These are phyloP conservation scores for Xenops minutus DNA, from an alignment of 2,797 vertebrate genomes.

Conservation along the genomic window DNA sequence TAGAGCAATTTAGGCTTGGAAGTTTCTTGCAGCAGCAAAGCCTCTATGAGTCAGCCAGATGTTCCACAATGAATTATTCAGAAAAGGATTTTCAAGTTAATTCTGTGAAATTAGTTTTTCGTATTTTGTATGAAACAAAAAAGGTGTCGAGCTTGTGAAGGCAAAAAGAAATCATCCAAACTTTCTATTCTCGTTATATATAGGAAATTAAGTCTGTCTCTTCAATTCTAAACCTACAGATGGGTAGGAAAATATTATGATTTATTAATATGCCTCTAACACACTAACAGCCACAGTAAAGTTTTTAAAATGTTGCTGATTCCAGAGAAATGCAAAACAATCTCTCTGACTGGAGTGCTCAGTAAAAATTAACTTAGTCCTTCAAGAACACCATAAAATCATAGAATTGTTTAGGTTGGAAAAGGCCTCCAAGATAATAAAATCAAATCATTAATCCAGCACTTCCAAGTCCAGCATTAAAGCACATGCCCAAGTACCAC, in stretches of 20 bases:
- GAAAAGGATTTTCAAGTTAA: constrained; percentile 54
- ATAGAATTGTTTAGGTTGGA: neutral
- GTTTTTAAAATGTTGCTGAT: neutral
- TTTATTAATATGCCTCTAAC: neutral
- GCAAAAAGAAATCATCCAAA: neutral
- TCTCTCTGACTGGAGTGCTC: neutral
- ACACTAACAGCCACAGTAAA: neutral
- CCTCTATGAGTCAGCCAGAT: constrained; percentile 61
- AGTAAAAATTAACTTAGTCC: neutral
- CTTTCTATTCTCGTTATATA: neutral
- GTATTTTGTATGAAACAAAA: constrained; percentile 32
- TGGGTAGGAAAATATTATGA: neutral
- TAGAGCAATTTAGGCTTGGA: constrained; percentile 50
- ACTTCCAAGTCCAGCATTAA: neutral
- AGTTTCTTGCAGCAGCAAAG: constrained; percentile 61
- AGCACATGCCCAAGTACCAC: neutral
- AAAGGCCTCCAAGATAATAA: neutral
- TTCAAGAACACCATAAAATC: neutral
- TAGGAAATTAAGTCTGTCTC: constrained; percentile 3
- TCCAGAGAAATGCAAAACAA: neutral
- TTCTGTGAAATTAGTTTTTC: constrained; percentile 68
- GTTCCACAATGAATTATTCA: constrained; percentile 71
- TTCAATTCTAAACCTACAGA: constrained; percentile 4
- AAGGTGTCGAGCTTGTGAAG: constrained; percentile 5
- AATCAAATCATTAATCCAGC: neutral